These are phyloP conservation scores for Ennomos erosarius DNA, from an alignment of 2,888 invertebrate species.

Conservation along the genomic window DNA sequence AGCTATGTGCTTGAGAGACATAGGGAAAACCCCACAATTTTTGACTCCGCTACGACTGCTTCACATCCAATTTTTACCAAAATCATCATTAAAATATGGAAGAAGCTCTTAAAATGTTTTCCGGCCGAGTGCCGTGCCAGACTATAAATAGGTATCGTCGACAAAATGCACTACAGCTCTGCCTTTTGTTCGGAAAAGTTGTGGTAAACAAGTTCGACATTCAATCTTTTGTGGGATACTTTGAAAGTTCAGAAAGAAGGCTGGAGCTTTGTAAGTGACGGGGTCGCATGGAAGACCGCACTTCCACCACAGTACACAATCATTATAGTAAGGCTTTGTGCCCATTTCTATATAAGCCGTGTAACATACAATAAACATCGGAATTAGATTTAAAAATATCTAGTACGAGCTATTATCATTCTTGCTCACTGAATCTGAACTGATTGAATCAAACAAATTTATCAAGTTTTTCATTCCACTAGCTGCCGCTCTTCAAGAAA, in stretches of 20 bases:
- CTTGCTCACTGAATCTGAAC: neutral
- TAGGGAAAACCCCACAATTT: too few relatives aligned
- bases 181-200: conserved; percentile 72
- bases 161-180: conserved; percentile 65
- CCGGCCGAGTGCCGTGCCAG: conserved; percentile 9
- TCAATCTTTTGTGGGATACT: conserved; percentile 78
- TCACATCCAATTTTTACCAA: too few relatives aligned
- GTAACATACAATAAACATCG: too few relatives aligned
- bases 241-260: conserved; percentile 67
- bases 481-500: conserved; percentile 3
- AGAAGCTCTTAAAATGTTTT: neutral
- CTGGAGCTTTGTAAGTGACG: conserved; percentile 58
- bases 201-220: conserved; percentile 77
- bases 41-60: too few relatives aligned
- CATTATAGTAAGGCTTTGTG: conserved; percentile 8
- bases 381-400: too few relatives aligned
- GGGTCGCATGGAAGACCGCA: conserved; percentile 37
- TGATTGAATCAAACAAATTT: conserved; percentile 20
- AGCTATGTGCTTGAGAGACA: too few relatives aligned
- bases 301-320: conserved; percentile 17
- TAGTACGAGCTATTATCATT: too few relatives aligned
- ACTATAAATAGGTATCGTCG: conserved; percentile 45
- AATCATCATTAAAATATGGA: too few relatives aligned
- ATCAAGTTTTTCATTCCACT: conserved; percentile 21
- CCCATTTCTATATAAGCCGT: neutral